These are phyloP conservation scores for Rhopalosiphum maidis DNA, from an alignment of 1,140 invertebrate species.

Conservation along the genomic window DNA sequence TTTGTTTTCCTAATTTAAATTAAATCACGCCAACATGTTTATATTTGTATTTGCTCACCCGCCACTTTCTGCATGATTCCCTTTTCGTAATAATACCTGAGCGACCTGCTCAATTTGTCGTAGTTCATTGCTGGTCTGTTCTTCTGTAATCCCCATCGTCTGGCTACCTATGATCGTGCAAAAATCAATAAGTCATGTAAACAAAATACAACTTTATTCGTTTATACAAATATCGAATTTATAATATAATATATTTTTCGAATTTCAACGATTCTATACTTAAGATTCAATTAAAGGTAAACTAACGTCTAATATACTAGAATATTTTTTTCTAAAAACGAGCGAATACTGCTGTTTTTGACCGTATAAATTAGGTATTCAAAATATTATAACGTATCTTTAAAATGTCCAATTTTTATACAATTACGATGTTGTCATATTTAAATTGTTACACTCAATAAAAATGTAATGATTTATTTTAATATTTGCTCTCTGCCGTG, in stretches of 20 bases:
- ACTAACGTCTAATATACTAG: too few species aligned
- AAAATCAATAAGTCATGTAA: neutral
- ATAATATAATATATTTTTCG: too few species aligned
- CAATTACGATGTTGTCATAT: neutral
- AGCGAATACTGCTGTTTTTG: neutral
- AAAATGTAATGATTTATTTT: too few species aligned
- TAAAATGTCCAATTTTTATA: neutral
- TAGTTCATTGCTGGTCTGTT: constrained; percentile 97
- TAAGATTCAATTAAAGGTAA: too few species aligned
- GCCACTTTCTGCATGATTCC: constrained; percentile 99
- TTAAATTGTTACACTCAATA: neutral
- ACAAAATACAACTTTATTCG: neutral
- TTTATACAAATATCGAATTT: too few species aligned
- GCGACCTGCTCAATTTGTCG: constrained; percentile 90
- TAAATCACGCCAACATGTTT: neutral
- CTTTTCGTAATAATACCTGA: constrained; percentile 96
- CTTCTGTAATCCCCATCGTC: constrained; percentile 84
- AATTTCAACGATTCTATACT: too few species aligned
- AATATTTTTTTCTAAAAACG: neutral
- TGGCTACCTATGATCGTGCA: constrained; percentile 70
- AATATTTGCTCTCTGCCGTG: too few species aligned
- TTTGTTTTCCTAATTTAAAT: neutral
- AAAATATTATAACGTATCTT: neutral
- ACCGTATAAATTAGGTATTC: neutral
- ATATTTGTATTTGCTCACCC: constrained; percentile 65